These are phyloP conservation scores for Tinea semifulvella DNA, from an alignment of 2,888 invertebrate species.

Conservation along the genomic window DNA sequence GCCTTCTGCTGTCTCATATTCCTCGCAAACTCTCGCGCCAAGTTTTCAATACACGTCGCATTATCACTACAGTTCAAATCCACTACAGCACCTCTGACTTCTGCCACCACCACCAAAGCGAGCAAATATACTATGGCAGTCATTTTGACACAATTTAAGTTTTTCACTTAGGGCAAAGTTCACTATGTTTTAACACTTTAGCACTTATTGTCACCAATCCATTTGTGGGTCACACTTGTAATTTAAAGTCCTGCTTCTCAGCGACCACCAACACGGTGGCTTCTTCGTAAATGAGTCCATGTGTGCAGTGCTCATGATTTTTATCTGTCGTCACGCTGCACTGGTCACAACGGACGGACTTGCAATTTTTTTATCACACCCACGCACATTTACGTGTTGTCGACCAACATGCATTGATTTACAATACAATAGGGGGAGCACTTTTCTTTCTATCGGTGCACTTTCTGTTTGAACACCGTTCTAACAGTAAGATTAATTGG, in stretches of 20 bases:
- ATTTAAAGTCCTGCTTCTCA: conserved; percentile 16
- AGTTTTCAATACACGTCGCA: conserved; percentile 64
- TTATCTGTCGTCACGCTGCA: conserved; percentile 60
- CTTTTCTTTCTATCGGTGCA: conserved; percentile 42
- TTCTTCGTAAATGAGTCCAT: conserved; percentile 51
- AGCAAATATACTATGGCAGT: conserved; percentile 44
- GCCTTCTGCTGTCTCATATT: conserved; percentile 61
- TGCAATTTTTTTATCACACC: conserved; percentile 42
- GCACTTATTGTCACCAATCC: conserved; percentile 50
- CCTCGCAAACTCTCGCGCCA: conserved; percentile 57
- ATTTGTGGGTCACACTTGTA: conserved; percentile 53
- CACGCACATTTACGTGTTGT: conserved; percentile 27
- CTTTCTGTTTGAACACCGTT: conserved; percentile 21
- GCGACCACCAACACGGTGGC: conserved; percentile 50
- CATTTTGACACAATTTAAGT: conserved; percentile 39
- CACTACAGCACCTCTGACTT: conserved; percentile 32
- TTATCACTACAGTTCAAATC: conserved; percentile 67
- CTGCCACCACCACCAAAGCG: conserved; percentile 40
- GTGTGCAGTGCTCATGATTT: conserved; percentile 49
- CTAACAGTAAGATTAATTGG: conserved; percentile 9
- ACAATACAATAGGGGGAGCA: conserved; percentile 27
- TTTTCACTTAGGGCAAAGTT: conserved; percentile 12
- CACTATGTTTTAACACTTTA: conserved; percentile 29
- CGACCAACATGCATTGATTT: conserved; percentile 27
- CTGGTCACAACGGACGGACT: conserved; percentile 34